A percentile compares a stretch with the other conserved stretches of the same genome.
phyloP scores from a whole-genome alignment of 2,113 vertebrate genomes.

The Sebastes fasciatus region DNA sequence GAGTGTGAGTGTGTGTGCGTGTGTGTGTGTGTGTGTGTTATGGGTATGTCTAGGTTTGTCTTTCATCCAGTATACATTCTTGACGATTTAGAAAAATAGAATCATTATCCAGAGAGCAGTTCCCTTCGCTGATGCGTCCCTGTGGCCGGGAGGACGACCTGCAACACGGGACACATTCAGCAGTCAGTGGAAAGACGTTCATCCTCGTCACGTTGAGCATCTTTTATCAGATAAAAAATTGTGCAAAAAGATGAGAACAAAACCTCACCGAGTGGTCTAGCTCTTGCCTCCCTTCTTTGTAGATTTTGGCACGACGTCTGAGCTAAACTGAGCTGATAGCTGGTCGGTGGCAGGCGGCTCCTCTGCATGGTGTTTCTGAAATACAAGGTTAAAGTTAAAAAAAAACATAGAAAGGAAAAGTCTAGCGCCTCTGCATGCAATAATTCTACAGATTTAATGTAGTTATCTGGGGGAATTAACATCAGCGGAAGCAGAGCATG shows the following conservation, averaged over 20 bases:
- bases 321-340: constrained; percentile 63
- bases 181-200: neutral
- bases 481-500: constrained; percentile 20
- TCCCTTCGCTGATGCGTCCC: constrained; percentile 50
- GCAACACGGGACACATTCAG: constrained; percentile 43
- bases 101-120: constrained; percentile 61
- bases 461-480: neutral
- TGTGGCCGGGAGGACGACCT: constrained; percentile 62
- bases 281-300: constrained; percentile 75
- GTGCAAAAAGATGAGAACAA: neutral
- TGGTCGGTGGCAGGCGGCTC: constrained; percentile 51
- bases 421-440: neutral
- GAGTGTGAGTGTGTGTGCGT: constrained; percentile 7
- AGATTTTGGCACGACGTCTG: constrained; percentile 75
- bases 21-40: constrained; percentile 12
- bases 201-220: neutral
- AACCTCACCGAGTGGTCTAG: constrained; percentile 65
- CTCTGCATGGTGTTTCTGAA: constrained; percentile 76
- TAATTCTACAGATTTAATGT: neutral
- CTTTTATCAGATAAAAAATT: neutral
- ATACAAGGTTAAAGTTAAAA: neutral
- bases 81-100: constrained; percentile 71
- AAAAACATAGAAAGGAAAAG: neutral
- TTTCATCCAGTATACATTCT: constrained; percentile 71
- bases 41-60: constrained; percentile 14